These are phyloP conservation scores for Troilus luridus DNA, from an alignment of 2,888 invertebrate species.

Conservation along the genomic window DNA sequence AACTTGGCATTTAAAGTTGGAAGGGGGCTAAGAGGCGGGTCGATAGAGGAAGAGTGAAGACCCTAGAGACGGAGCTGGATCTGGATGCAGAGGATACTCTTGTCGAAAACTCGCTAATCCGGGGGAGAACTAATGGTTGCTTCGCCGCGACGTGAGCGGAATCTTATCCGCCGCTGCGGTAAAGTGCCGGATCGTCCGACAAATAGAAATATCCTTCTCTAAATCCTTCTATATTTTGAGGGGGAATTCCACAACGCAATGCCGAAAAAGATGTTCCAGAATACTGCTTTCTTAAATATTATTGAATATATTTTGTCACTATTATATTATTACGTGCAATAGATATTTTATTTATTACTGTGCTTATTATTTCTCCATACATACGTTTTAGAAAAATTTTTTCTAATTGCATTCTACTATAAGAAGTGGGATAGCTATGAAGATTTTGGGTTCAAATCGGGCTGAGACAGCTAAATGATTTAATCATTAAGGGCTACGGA, in stretches of 20 bases:
- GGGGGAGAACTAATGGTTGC: background rate
- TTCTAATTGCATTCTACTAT: no score
- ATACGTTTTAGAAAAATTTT: no score
- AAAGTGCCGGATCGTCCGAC: conserved; percentile 4
- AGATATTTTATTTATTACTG: no score
- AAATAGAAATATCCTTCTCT: conserved; percentile 25
- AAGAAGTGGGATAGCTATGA: no score
- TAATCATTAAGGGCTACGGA: no score
- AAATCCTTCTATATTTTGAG: background rate
- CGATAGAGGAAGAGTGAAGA: background rate
- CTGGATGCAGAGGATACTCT: conserved; percentile 20
- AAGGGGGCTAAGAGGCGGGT: background rate
- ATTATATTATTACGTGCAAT: no score
- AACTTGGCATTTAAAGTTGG: background rate
- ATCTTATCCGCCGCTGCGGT: background rate
- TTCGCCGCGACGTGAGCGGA: background rate
- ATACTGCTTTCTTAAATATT: no score
- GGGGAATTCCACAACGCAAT: background rate
- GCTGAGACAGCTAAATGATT: no score
- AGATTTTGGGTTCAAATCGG: no score
- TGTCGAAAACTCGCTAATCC: conserved; percentile 44
- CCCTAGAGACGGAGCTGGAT: background rate
- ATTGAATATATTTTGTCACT: no score
- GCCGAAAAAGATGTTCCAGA: no score
- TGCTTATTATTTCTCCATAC: no score